Conservation (phyloP, 2,797 vertebrate genomes). For the Chaetodon trifasciatus region DNA sequence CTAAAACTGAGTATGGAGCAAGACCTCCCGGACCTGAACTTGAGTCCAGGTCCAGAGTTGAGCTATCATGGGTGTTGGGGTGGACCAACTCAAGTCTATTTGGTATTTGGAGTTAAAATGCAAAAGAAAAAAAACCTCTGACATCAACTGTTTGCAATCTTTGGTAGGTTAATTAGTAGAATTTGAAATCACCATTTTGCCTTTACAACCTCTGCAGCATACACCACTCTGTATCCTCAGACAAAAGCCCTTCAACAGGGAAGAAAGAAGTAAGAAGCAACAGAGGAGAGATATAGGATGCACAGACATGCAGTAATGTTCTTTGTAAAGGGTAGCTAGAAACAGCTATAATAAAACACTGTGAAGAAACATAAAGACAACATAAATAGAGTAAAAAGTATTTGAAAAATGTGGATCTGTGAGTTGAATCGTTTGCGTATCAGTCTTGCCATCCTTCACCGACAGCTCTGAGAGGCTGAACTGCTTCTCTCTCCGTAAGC, state of each 20-base stretch:
- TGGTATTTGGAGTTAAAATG: background rate
- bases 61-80: background rate
- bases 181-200: background rate
- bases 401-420: background rate
- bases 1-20: conserved; percentile 55
- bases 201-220: background rate
- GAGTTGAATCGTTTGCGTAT: background rate
- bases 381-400: background rate
- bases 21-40: conserved; percentile 2
- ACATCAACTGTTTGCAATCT: background rate
- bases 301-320: background rate
- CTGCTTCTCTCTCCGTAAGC: conserved; percentile 2
- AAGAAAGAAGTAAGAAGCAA: background rate
- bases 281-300: background rate
- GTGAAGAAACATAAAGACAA: background rate
- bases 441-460: background rate
- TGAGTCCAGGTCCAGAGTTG: background rate
- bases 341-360: background rate
- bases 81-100: background rate
- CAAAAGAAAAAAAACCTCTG: background rate
- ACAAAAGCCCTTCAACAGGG: background rate
- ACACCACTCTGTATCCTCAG: background rate
- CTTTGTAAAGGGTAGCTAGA: background rate
- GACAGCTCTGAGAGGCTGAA: conserved; percentile 28
- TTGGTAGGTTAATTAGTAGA: background rate